phyloP scores from a whole-genome alignment of 2,888 invertebrate species.

The Pammene aurita region DNA sequence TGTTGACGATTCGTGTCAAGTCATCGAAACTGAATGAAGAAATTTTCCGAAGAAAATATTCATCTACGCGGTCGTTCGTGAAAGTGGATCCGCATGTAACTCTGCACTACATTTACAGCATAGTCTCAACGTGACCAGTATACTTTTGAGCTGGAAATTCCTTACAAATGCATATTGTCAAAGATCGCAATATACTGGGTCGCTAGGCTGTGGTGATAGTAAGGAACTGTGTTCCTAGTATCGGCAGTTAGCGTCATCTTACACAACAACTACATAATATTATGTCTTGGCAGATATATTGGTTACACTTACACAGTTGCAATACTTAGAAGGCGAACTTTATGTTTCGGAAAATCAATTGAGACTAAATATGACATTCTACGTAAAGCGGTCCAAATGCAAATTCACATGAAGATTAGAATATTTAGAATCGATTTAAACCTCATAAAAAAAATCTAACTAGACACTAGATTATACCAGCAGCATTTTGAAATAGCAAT shows the following conservation, averaged over 20 bases:
- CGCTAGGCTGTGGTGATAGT: neutral
- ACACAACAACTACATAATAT: conserved; percentile 51
- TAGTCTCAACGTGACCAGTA: neutral
- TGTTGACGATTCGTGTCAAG: conserved; percentile 14
- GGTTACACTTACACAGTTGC: conserved; percentile 35
- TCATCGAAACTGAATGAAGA: conserved; percentile 24
- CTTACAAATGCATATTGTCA: neutral
- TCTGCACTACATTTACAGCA: conserved; percentile 44
- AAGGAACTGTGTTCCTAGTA: conserved; percentile 54
- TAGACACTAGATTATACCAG: no score
- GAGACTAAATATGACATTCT: conserved; percentile 11
- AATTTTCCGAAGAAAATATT: conserved; percentile 37
- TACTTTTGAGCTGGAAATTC: neutral
- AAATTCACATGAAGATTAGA: neutral
- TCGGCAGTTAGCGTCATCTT: conserved; percentile 51
- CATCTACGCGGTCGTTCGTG: conserved; percentile 46
- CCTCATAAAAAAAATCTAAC: no score
- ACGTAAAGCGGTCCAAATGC: neutral
- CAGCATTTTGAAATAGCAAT: no score
- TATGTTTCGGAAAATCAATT: conserved; percentile 36
- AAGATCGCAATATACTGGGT: neutral
- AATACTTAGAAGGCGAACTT: conserved; percentile 24
- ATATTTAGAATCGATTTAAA: no score
- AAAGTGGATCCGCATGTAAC: conserved; percentile 52
- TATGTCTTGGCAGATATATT: conserved; percentile 37